These are phyloP conservation scores for Drosophila erecta DNA, from an alignment of 1,140 invertebrate species.

Conservation along the genomic window DNA sequence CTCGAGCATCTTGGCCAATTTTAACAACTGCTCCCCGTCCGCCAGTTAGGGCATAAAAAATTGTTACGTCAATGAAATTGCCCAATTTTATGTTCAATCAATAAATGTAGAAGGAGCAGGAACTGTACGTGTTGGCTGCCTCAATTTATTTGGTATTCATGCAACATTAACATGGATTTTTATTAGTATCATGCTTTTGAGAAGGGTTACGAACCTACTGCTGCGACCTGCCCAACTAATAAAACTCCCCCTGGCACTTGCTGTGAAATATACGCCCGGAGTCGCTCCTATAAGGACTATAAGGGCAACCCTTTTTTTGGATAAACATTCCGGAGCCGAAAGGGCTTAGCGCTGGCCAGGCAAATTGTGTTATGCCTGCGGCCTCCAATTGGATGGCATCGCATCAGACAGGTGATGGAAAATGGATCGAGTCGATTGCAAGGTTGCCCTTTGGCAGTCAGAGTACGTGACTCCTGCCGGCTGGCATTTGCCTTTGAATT, in stretches of 20 bases:
- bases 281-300: background rate
- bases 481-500: slow-evolving; percentile 24
- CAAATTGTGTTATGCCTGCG: slow-evolving; percentile 64
- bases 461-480: slow-evolving; percentile 71
- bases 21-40: slow-evolving; percentile 57
- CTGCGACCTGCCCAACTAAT: slow-evolving; percentile 42
- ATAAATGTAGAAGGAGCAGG: slow-evolving; percentile 60
- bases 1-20: slow-evolving; percentile 28
- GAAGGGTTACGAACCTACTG: slow-evolving; percentile 59
- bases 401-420: slow-evolving; percentile 67
- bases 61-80: slow-evolving; percentile 78
- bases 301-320: slow-evolving; percentile 28
- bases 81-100: slow-evolving; percentile 82
- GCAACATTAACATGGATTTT: slow-evolving; percentile 83
- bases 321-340: slow-evolving; percentile 17
- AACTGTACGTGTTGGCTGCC: slow-evolving; percentile 73
- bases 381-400: slow-evolving; percentile 31
- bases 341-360: slow-evolving; percentile 62
- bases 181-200: slow-evolving; percentile 83
- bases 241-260: slow-evolving; percentile 32
- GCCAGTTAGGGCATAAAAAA: slow-evolving; percentile 59
- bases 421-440: slow-evolving; percentile 42
- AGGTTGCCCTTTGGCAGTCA: slow-evolving; percentile 45
- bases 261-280: slow-evolving; percentile 18
- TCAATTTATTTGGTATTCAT: slow-evolving; percentile 83